phyloP scores from a whole-genome alignment of 2,888 invertebrate species.

The Ceramica pisi region DNA sequence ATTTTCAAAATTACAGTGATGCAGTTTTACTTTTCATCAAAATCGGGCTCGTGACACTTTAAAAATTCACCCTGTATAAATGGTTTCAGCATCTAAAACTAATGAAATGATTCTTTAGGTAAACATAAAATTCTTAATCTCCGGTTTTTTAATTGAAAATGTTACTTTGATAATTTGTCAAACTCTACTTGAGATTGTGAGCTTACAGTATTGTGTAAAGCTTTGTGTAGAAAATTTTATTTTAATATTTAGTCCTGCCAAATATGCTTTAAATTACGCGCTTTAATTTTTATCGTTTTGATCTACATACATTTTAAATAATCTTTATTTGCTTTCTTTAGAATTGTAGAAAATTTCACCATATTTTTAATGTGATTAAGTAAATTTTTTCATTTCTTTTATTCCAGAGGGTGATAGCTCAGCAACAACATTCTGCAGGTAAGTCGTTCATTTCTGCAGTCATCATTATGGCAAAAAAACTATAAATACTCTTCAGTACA shows the following conservation, averaged over 20 bases:
- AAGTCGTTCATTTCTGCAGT: constrained; percentile 74
- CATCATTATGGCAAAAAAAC: not conserved
- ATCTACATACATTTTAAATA: not conserved
- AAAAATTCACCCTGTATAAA: too few species aligned
- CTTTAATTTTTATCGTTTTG: not conserved
- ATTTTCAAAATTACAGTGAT: too few species aligned
- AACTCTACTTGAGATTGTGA: too few species aligned
- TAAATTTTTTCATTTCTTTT: constrained; percentile 75
- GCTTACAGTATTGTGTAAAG: too few species aligned
- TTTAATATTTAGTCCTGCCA: not conserved
- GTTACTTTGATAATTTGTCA: too few species aligned
- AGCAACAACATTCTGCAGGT: constrained; percentile 92
- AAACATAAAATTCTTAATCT: not conserved
- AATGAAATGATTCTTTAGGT: not conserved
- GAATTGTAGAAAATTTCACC: not conserved
- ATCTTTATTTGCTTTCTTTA: constrained; percentile 10
- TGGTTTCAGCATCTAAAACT: not conserved
- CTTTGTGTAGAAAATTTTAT: not conserved
- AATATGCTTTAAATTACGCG: not conserved
- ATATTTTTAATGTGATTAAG: constrained; percentile 27
- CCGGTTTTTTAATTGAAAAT: not conserved
- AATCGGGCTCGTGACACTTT: too few species aligned
- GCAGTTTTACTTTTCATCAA: too few species aligned
- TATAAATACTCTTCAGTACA: not conserved
- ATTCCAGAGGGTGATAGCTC: constrained; percentile 93